Evolutionary conservation across 2,888 invertebrate genomes (phyloP).

Genomic region (Petrolisthes cinctipes): DNA sequence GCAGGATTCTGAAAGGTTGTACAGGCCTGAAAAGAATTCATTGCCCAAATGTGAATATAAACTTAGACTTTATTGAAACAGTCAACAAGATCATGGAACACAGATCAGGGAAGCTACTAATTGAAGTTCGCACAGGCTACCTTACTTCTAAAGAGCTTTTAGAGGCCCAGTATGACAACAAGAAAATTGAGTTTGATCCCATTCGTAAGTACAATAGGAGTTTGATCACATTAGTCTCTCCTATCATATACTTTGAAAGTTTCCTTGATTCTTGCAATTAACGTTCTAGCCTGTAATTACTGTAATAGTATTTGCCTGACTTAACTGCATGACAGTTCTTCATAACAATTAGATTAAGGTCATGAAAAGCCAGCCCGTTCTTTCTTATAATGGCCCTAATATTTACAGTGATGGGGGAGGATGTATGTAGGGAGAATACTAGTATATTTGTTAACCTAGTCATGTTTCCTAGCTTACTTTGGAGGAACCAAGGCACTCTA

Average conservation of each 20-base stretch:
- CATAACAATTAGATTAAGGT: no score
- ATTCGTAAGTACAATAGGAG: constrained; percentile 17
- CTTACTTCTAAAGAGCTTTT: constrained; percentile 14
- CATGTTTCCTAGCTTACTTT: no score
- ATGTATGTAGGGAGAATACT: no score
- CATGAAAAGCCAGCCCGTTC: no score
- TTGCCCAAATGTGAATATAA: constrained; percentile 22
- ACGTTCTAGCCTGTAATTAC: no score
- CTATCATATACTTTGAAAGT: not conserved
- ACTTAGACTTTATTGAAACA: not conserved
- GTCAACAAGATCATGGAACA: constrained; percentile 35
- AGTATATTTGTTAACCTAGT: no score
- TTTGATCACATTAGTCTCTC: not conserved
- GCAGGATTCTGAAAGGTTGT: constrained; percentile 25
- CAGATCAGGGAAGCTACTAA: constrained; percentile 16
- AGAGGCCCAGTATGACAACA: constrained; percentile 36
- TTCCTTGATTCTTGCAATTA: not conserved
- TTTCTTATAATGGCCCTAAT: no score
- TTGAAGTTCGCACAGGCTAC: constrained; percentile 14
- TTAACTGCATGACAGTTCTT: no score
- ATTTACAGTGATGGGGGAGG: no score
- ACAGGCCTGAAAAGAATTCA: constrained; percentile 3
- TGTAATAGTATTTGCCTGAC: no score
- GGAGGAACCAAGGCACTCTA: no score
- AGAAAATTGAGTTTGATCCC: constrained; percentile 29